A percentile compares a stretch with the other conserved stretches of the same genome.
phyloP scores from a whole-genome alignment of 2,113 vertebrate species.

The Atractosteus spatula region DNA sequence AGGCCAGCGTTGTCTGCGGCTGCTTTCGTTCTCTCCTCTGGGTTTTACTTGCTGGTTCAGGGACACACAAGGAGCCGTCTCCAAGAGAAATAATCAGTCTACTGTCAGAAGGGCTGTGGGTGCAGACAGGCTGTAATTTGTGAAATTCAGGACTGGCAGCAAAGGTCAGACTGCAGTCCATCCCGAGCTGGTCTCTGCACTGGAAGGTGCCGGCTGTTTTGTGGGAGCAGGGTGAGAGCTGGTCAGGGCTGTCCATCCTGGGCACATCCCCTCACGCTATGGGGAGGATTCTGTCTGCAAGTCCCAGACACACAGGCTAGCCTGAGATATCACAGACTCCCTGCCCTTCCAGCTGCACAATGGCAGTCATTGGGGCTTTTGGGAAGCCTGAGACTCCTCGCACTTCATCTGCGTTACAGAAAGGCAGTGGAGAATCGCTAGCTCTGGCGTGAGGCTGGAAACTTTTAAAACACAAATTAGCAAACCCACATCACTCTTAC shows the following conservation, averaged over 20 bases:
- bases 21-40: not conserved
- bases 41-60: not conserved
- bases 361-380: no score
- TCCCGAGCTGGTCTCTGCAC: not conserved
- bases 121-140: not conserved
- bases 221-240: no score
- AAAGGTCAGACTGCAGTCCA: not conserved
- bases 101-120: not conserved
- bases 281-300: not conserved
- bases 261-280: not conserved
- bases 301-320: slow-evolving; percentile 23
- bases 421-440: no score
- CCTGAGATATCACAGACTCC: no score
- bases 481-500: no score
- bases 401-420: no score
- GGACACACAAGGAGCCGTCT: slow-evolving; percentile 1
- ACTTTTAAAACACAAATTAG: no score
- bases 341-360: no score
- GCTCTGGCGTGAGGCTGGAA: no score
- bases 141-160: not conserved
- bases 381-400: no score
- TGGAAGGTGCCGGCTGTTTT: no score
- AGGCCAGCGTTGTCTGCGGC: slow-evolving; percentile 9
- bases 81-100: not conserved
- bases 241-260: not conserved